phyloP scores from a whole-genome alignment of 2,888 invertebrate species.

The Sicus ferrugineus region DNA sequence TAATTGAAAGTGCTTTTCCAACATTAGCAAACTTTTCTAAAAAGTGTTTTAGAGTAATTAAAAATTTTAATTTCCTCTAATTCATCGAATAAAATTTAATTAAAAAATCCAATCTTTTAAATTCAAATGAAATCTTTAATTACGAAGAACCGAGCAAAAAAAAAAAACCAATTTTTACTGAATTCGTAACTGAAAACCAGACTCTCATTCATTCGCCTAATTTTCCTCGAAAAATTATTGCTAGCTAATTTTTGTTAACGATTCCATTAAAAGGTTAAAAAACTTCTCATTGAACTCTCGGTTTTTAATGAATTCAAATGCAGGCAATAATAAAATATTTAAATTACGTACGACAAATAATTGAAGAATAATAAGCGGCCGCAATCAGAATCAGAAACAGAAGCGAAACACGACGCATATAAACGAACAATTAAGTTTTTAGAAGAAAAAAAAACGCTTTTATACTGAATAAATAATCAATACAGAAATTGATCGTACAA shows the following conservation, averaged over 20 bases:
- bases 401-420: not conserved
- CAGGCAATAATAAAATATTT: slow-evolving; percentile 8
- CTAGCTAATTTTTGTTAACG: slow-evolving; percentile 6
- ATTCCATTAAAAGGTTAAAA: slow-evolving; percentile 61
- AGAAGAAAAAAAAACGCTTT: not conserved
- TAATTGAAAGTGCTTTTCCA: not conserved
- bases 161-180: not conserved
- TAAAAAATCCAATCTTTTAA: no score
- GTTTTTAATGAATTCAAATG: slow-evolving; percentile 18
- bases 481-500: slow-evolving; percentile 10
- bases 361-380: not conserved
- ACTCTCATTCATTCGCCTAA: not conserved
- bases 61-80: not conserved
- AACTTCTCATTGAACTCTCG: slow-evolving; percentile 60
- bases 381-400: slow-evolving; percentile 2
- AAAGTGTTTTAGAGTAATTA: not conserved
- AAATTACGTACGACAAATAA: slow-evolving; percentile 27
- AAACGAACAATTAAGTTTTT: no score
- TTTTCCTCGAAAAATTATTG: not conserved
- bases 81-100: no score
- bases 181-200: slow-evolving; percentile 7
- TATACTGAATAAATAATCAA: not conserved
- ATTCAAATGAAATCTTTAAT: not conserved
- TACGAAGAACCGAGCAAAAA: not conserved
- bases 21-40: not conserved